Evolutionary conservation across 2,888 invertebrate genomes (phyloP), one percentile per base, ranked within the genome.

Genomic region (Sycophila texana): DNA sequence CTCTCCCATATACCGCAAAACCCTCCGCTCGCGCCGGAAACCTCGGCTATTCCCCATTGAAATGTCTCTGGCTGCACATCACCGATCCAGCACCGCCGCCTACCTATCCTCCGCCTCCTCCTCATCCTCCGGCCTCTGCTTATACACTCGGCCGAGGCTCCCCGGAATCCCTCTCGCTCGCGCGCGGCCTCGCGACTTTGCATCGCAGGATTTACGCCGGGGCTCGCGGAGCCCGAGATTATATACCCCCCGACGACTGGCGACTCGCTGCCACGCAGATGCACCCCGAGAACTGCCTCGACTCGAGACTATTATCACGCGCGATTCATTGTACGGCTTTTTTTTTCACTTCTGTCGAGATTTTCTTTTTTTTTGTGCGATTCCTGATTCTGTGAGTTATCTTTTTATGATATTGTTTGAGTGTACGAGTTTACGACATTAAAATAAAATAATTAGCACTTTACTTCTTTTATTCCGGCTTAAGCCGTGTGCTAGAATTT

Each of bases 31-130:
- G 51, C 66, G 60, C 70, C 70, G 74, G 60, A 79, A 74, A 68
- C 66, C 71, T 60, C 53, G 78, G 60, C 76, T 65, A 63, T 77
- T 82, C 74, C 73, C 80, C 81, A 82, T 84, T 83, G 84, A 83
- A 85, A 83, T 79, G 80, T 84, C 82, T 74, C 82, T 82, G 58
- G 55, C 58, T 72, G 20, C 22, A 30, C 30, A 47, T 65, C 51
- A 20, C n/a, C 49, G 26, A 16, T 30, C 49, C 26, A 16, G 26
- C 53, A 67, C 47, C 39, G 57, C 16, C 22, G 39, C 39, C 30
- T 12, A 49, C n/a, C 58, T 39, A 39, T 26, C 39, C 65, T 65
- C 66, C 2, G n/a, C n/a, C 66, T 12, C 22, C 10, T 51, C 20
- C 58, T 18, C 47, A 14, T 30, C n/a, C 49, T 39, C 20, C 22